Evolutionary conservation across 2,888 invertebrate genomes (phyloP), one percentile per base, ranked within the genome.

Genomic region (Calliphora vomitoria): DNA sequence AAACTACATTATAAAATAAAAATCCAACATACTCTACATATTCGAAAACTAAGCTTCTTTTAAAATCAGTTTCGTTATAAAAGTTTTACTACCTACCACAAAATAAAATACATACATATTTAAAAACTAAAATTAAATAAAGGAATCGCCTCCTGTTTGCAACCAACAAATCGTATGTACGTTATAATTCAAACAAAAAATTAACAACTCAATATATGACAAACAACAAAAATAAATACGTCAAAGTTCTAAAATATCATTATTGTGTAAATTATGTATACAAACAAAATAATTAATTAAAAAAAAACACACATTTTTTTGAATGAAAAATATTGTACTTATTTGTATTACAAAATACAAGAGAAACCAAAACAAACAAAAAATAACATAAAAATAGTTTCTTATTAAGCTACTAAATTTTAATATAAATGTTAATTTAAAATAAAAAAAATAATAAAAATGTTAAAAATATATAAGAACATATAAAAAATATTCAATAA

Each of bases 251-350:
- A 71, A 80, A 75, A 83, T 86, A 86, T 86, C 86, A 84, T 64
- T 79, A 87, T 81, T 81, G 66, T 87, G 83, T 87, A 87, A 87
- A 87, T 82, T 86, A 55, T 74, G 72, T 80, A 85, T 81, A 85
- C 80, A 82, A 82, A 53, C 69, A 25, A 71, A 72, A 71, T 25
- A 58, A 41, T 50, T 66, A 44, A 76, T 35, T 20, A 83, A 41
- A 38, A 75, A 55, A 44, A 41, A 41, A 66, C 20, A 82, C 41
- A 74, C 71, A 62, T 74, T 76, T 84, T 86, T 74, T 82, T 81
- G 76, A 84, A 81, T 84, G 66, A 84, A 84, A 53, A 66, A 35
- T 74, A 75, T 69, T 60, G 50, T 82, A 82, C 58, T 72, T 44
- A 44, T 11, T 13, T 55, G 74, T 83, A 75, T 50, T 78, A 78